Evolutionary conservation across 2,113 vertebrate genomes (phyloP).

Genomic region (Setophaga coronata): DNA sequence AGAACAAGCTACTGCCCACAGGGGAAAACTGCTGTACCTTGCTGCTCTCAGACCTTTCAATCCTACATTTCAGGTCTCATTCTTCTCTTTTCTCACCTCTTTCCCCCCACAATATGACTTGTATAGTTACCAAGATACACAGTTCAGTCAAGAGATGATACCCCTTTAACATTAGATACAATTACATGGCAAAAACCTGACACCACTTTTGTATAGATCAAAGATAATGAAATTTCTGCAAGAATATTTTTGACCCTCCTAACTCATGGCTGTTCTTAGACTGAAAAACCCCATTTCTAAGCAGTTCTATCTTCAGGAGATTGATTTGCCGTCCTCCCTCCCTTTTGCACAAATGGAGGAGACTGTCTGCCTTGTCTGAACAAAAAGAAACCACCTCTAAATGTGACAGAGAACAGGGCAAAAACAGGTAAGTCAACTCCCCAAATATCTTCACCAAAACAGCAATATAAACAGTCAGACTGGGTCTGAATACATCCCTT

Average conservation of each 20-base stretch:
- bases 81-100: background rate
- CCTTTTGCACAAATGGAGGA: background rate
- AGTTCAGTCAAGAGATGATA: background rate
- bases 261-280: background rate
- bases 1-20: background rate
- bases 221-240: background rate
- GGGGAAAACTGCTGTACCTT: background rate
- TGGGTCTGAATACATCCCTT: background rate
- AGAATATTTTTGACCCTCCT: background rate
- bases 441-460: background rate
- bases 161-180: background rate
- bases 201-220: background rate
- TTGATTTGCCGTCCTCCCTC: background rate
- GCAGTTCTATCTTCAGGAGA: background rate
- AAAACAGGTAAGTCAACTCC: background rate
- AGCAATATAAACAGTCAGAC: background rate
- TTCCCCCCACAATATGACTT: background rate
- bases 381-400: background rate
- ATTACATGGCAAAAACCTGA: background rate
- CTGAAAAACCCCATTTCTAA: background rate
- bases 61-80: background rate
- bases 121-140: background rate
- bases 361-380: background rate
- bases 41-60: background rate
- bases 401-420: fast-evolving